Percentiles rank a stretch among this genome's conserved stretches.
Conservation (phyloP, 92 coral and sea anemone species). For the Anthopleura xanthogrammica region DNA sequence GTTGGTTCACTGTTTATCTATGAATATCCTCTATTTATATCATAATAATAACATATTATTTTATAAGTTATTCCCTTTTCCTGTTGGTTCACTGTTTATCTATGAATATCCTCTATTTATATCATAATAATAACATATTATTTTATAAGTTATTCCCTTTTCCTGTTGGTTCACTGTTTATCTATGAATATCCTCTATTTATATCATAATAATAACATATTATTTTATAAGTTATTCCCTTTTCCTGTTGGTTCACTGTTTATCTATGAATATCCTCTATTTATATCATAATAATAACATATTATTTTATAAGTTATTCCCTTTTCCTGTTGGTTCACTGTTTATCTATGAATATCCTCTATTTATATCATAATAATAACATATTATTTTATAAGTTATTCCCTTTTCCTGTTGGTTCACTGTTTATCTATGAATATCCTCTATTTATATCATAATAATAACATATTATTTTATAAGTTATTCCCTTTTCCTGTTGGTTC, state of each 20-base stretch:
- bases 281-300: too few species aligned
- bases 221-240: not conserved
- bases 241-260: not conserved
- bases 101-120: not conserved
- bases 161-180: not conserved
- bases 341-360: not conserved
- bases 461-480: not conserved
- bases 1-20: not conserved
- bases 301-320: not conserved
- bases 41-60: too few species aligned
- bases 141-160: not conserved
- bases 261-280: not conserved
- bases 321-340: not conserved
- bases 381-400: not conserved
- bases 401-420: not conserved
- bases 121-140: too few species aligned
- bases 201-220: too few species aligned
- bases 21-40: not conserved
- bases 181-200: not conserved
- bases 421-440: not conserved
- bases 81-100: not conserved
- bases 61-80: not conserved
- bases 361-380: too few species aligned
- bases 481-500: not conserved
- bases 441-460: too few species aligned